Conservation (phyloP, 1,140 invertebrate genomes). For the Lysiphlebus fabarum region DNA sequence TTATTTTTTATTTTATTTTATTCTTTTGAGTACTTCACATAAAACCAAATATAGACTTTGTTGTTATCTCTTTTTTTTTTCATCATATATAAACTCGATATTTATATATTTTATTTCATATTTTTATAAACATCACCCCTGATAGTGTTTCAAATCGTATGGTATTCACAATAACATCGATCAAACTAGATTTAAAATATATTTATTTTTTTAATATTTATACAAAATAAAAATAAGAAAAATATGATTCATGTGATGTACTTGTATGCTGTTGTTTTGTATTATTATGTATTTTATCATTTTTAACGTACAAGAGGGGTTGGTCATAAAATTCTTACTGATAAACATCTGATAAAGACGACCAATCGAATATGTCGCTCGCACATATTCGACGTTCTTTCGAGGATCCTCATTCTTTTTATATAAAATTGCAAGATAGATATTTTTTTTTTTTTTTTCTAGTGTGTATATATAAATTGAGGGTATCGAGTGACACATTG, state of each 20-base stretch:
- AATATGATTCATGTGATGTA: constrained; percentile 1
- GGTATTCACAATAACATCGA: constrained; percentile 33
- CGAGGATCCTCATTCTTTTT: too few species aligned
- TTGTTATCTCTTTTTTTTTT: background rate
- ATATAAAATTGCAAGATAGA: too few species aligned
- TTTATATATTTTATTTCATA: background rate
- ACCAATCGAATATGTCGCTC: too few species aligned
- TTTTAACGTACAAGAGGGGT: background rate
- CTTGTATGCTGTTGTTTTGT: background rate
- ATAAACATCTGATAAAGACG: too few species aligned
- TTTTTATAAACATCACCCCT: constrained; percentile 2
- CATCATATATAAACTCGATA: constrained; percentile 1
- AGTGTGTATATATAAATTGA: too few species aligned
- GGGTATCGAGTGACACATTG: background rate
- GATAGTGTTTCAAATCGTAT: constrained; percentile 2
- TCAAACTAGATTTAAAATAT: constrained; percentile 33
- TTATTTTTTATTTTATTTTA: background rate
- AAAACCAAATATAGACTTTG: constrained; percentile 1
- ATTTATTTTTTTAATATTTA: background rate
- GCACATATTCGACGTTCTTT: too few species aligned
- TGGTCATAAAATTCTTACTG: too few species aligned
- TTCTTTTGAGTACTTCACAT: too few species aligned
- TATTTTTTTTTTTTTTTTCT: too few species aligned
- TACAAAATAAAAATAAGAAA: background rate
- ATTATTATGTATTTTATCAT: background rate